phyloP scores from a whole-genome alignment of 64 coral and sea anemone species.

The Montipora sp. region DNA sequence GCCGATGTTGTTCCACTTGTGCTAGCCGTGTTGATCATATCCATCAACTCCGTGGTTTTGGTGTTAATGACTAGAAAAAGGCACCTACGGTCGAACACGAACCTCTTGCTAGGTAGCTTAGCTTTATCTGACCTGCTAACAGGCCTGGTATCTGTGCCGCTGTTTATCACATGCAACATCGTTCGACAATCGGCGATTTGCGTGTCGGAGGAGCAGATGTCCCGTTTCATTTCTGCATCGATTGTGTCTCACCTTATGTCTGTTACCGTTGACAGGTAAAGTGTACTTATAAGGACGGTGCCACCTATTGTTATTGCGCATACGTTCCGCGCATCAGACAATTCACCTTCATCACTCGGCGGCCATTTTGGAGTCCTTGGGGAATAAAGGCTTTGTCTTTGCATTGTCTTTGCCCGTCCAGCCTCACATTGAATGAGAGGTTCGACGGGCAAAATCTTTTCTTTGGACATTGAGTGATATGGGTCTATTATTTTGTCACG shows the following conservation, averaged over 20 bases:
- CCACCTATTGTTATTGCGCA: no score
- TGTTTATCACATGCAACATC: constrained; percentile 71
- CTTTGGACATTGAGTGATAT: no score
- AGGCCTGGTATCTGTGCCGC: constrained; percentile 70
- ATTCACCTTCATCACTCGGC: no score
- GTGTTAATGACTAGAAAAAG: constrained; percentile 40
- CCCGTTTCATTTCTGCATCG: constrained; percentile 60
- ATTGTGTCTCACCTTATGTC: constrained; percentile 74
- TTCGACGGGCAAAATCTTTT: no score
- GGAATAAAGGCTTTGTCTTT: no score
- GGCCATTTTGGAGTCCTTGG: no score
- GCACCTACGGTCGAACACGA: constrained; percentile 69
- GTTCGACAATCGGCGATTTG: constrained; percentile 40
- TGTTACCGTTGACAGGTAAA: constrained; percentile 70
- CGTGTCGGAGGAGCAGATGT: constrained; percentile 42
- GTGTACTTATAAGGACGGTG: no score
- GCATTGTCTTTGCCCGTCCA: no score
- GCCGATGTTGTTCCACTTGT: constrained; percentile 54
- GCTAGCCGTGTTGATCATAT: constrained; percentile 51
- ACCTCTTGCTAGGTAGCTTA: constrained; percentile 78
- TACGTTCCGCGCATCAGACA: no score
- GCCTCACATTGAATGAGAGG: no score
- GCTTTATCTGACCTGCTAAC: constrained; percentile 76
- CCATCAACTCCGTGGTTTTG: constrained; percentile 64
- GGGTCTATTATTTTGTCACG: no score